Conservation (phyloP, 1,140 invertebrate genomes). For the Lepidostoma basale region DNA sequence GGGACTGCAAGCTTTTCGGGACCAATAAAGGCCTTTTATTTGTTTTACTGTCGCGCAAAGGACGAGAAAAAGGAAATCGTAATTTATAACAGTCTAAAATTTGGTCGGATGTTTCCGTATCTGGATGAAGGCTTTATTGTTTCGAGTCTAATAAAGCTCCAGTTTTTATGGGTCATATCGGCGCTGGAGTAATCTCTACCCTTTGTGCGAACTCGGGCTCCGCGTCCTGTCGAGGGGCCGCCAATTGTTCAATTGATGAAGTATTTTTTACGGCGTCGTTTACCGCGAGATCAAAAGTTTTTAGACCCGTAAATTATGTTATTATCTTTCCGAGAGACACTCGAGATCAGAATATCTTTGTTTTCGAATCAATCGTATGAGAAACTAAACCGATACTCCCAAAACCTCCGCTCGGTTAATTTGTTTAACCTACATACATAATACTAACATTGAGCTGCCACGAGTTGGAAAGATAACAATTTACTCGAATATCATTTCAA, state of each 20-base stretch:
- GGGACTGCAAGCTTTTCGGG: background rate
- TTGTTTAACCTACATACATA: too few species aligned
- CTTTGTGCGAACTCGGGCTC: constrained; percentile 7
- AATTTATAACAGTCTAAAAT: constrained; percentile 45
- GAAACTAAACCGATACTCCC: too few species aligned
- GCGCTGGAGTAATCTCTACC: constrained; percentile 40
- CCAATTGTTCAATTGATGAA: constrained; percentile 1
- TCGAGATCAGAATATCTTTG: too few species aligned
- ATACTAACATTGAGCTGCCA: too few species aligned
- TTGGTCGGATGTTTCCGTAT: constrained; percentile 35
- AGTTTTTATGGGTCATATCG: constrained; percentile 42
- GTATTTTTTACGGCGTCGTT: too few species aligned
- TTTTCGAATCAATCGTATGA: too few species aligned
- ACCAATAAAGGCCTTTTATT: constrained; percentile 42
- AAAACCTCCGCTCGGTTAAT: too few species aligned
- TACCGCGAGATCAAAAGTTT: too few species aligned
- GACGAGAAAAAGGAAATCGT: constrained; percentile 46
- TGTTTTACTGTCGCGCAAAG: constrained; percentile 44
- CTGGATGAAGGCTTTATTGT: constrained; percentile 34
- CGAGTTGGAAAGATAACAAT: too few species aligned
- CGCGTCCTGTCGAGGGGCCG: background rate
- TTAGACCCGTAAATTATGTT: too few species aligned
- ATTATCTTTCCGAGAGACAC: too few species aligned
- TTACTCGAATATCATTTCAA: too few species aligned
- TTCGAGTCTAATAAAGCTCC: constrained; percentile 42